Percentiles rank a stretch among this genome's conserved stretches.
Conservation (phyloP, 2,797 vertebrate species). For the Notolabrus celidotus region DNA sequence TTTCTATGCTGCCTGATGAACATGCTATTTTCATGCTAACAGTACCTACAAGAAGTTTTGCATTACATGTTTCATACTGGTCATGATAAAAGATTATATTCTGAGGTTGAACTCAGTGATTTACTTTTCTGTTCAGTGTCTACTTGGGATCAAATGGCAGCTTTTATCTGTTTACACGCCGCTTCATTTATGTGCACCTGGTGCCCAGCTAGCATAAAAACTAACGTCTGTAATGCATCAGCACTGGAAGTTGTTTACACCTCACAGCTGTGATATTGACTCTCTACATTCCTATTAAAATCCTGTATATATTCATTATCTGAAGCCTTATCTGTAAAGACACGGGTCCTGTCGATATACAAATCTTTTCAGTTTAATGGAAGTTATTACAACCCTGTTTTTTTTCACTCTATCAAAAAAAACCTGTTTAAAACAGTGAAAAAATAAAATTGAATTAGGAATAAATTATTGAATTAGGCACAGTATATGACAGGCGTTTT, state of each 20-base stretch:
- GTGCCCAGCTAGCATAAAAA: slow-evolving; percentile 57
- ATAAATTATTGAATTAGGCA: neutral
- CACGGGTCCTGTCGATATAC: slow-evolving; percentile 15
- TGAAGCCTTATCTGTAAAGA: slow-evolving; percentile 40
- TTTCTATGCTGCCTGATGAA: slow-evolving; percentile 22
- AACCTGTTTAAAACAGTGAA: neutral
- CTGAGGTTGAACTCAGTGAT: slow-evolving; percentile 48
- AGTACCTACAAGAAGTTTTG: slow-evolving; percentile 8
- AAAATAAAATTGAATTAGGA: neutral
- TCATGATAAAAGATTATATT: slow-evolving; percentile 19
- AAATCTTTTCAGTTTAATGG: slow-evolving; percentile 24
- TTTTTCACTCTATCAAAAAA: slow-evolving; percentile 6
- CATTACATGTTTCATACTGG: slow-evolving; percentile 35
- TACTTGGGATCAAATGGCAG: slow-evolving; percentile 68
- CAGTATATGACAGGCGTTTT: slow-evolving; percentile 2
- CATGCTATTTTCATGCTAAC: slow-evolving; percentile 14
- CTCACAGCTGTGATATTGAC: slow-evolving; percentile 54
- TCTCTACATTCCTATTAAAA: slow-evolving; percentile 57
- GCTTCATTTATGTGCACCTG: slow-evolving; percentile 50
- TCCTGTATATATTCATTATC: slow-evolving; percentile 58
- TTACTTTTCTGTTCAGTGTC: slow-evolving; percentile 35
- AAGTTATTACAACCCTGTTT: slow-evolving; percentile 10
- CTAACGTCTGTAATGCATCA: slow-evolving; percentile 55
- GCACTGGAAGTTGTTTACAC: slow-evolving; percentile 72
- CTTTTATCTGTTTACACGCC: slow-evolving; percentile 72